Evolutionary conservation across 2,113 vertebrate genomes (phyloP), one percentile per base, ranked within the genome.

Genomic region (Gasterosteus nipponicus): DNA sequence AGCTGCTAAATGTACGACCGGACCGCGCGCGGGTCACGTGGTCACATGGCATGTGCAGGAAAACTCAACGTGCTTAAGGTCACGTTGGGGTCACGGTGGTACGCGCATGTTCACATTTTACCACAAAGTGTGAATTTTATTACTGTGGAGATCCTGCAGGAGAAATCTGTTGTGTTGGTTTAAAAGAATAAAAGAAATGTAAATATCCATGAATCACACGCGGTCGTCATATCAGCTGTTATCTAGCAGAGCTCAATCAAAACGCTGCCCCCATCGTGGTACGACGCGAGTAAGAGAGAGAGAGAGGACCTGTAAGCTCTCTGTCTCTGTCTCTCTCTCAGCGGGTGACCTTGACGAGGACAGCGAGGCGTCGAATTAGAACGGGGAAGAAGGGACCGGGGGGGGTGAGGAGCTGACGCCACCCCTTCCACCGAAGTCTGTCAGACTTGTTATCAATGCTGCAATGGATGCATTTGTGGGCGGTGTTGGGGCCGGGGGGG

Each of bases 371-470:
- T 88, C 51, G 73, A 78, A 80, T 81, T 79, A 75, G 69, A 35
- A 26, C 29, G 31, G 9, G 33, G 31, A 35, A 19, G 10, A 33
- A 38, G 64, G 63, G 73, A 38, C 65, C 22, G 10, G 18, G 77
- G 72, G 42, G 80, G 68, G 73, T 29, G 85, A 65, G 88, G 81
- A 65, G 81, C 81, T 57, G 85, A 88, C 78, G 77, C 79, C 78
- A 87, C 78, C 71, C 65, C 81, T 54, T 86, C 76, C 84, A 57
- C 90, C 76, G 82, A 61, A 82, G 80, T 79, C 86, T 91, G 91
- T 90, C 92, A 93, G 87, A 75, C 88, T 51, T 80, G 86, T 89
- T 92, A 92, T 92, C 90, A 89, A 89, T 91, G 87, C 80, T 79
- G 84, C 83, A 26, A 82, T 85, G 85, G 81, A 82, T 81, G 75